Evolutionary conservation across 2,888 invertebrate species (phyloP).

Genomic region (Polymixis lichenea): DNA sequence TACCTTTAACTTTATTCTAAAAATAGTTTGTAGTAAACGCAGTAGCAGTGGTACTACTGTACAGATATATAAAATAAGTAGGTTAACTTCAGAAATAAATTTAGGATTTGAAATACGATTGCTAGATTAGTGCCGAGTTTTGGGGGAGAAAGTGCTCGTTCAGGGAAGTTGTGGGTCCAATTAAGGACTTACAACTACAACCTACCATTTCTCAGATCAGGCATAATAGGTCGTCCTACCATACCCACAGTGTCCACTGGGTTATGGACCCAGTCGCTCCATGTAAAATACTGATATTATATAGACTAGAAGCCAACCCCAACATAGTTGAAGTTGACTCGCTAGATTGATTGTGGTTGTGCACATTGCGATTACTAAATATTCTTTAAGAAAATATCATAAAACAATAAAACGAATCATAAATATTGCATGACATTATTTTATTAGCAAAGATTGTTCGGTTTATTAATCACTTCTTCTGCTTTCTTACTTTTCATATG

Average conservation of each 20-base stretch:
- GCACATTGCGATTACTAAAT: not conserved
- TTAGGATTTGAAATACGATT: no score
- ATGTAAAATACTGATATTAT: not conserved
- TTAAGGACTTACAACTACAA: no score
- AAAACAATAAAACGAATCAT: conserved; percentile 15
- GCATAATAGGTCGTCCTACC: no score
- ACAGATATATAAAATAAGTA: no score
- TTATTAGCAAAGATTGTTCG: conserved; percentile 17
- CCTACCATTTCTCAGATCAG: no score
- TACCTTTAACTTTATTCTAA: not conserved
- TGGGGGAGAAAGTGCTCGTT: no score
- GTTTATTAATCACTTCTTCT: not conserved
- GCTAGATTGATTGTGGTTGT: not conserved
- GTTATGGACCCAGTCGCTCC: not conserved
- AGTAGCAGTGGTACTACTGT: no score
- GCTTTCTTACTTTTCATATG: conserved; percentile 10
- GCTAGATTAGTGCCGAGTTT: no score
- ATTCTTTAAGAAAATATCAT: not conserved
- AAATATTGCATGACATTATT: conserved; percentile 15
- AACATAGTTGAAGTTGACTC: not conserved
- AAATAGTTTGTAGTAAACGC: not conserved
- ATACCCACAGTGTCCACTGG: not conserved
- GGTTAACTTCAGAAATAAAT: no score
- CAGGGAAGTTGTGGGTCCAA: no score
- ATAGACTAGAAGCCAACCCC: not conserved